These are phyloP conservation scores for Ascaphus truei DNA, from an alignment of 2,113 vertebrate genomes.

Conservation along the genomic window DNA sequence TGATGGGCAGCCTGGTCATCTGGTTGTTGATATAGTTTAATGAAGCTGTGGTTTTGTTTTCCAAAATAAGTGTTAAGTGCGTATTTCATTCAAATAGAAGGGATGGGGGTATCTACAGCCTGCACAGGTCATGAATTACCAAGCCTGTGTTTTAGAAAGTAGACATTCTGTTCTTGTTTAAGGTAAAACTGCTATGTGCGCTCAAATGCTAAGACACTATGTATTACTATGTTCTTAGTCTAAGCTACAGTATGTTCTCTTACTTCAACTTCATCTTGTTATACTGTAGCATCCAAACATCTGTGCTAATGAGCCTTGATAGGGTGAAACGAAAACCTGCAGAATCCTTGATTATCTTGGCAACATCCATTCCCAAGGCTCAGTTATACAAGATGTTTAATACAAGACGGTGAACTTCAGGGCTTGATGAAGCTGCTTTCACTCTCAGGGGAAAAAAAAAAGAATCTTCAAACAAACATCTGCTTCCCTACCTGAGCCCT, in stretches of 20 bases:
- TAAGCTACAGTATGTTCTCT: conserved; percentile 5
- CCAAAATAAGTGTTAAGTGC: too few relatives aligned
- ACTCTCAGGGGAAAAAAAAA: background rate
- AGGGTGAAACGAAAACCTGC: conserved; percentile 15
- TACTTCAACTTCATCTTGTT: conserved; percentile 15
- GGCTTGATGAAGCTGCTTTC: background rate
- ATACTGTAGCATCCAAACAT: conserved; percentile 5
- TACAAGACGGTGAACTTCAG: background rate
- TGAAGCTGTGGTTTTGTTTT: too few relatives aligned
- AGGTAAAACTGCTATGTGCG: conserved; percentile 6
- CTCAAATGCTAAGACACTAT: background rate
- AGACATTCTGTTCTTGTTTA: too few relatives aligned
- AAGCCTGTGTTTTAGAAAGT: too few relatives aligned
- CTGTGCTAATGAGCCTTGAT: conserved; percentile 23
- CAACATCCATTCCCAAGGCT: background rate
- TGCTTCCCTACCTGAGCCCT: too few relatives aligned
- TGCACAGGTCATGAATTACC: too few relatives aligned
- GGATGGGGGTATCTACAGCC: too few relatives aligned
- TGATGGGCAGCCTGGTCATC: too few relatives aligned
- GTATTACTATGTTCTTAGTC: conserved; percentile 6
- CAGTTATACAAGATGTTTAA: background rate
- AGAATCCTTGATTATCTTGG: conserved; percentile 4
- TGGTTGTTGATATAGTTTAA: too few relatives aligned
- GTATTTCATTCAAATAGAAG: too few relatives aligned
- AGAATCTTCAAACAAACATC: background rate